phyloP scores from a whole-genome alignment of 2,797 vertebrate genomes.

The Momotus momota region DNA sequence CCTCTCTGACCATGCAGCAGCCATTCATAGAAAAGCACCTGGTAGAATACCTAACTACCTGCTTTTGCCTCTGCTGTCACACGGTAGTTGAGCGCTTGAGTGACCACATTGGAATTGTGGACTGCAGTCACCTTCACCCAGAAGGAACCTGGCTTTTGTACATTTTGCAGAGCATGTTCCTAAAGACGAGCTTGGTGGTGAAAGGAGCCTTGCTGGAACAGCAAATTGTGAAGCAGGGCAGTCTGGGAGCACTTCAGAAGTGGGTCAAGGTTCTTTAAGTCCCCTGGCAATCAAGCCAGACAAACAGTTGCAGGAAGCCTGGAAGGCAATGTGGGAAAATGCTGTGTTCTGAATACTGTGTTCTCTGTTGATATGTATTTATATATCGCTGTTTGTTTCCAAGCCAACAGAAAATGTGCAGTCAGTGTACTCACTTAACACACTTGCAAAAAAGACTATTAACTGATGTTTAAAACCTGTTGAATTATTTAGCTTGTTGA shows the following conservation, averaged over 20 bases:
- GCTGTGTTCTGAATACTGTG: not conserved
- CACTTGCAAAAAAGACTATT: not conserved
- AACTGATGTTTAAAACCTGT: not conserved
- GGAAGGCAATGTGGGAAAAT: not conserved
- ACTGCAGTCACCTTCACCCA: not conserved
- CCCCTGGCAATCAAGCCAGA: not conserved
- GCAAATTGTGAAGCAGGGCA: not conserved
- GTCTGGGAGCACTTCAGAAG: not conserved
- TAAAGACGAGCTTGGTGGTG: not conserved
- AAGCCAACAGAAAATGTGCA: not conserved
- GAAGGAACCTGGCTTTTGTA: not conserved
- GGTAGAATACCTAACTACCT: not conserved
- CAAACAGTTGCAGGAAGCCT: not conserved
- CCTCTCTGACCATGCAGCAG: not conserved
- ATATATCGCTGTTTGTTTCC: not conserved
- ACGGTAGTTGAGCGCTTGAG: fast-evolving
- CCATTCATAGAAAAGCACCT: not conserved
- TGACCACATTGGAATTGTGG: not conserved
- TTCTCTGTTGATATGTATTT: not conserved
- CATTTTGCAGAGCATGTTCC: not conserved
- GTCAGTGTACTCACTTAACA: not conserved
- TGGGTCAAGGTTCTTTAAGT: not conserved
- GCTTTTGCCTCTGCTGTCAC: not conserved
- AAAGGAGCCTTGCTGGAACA: not conserved
- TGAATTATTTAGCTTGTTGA: not conserved